Conservation (phyloP, 2,113 vertebrate species). For the Chaetorhynchus papuensis region DNA sequence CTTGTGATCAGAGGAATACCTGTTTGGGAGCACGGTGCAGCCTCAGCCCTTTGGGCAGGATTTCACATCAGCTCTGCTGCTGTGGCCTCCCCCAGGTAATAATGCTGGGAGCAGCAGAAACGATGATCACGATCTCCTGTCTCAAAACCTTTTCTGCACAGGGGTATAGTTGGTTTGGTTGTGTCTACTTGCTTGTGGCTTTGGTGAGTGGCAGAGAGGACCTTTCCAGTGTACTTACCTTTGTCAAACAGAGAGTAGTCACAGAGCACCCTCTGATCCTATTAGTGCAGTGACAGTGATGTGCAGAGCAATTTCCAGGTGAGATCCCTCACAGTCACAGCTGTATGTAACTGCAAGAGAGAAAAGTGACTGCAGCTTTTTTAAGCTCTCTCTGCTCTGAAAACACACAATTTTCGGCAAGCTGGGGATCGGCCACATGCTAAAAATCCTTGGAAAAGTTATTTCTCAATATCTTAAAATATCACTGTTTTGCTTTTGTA, state of each 20-base stretch:
- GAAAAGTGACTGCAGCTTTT: neutral
- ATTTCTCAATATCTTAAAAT: neutral
- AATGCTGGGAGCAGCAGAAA: accelerated
- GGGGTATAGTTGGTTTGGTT: neutral
- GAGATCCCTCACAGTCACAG: neutral
- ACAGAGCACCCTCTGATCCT: neutral
- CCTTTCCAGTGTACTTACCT: neutral
- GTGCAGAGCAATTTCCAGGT: neutral
- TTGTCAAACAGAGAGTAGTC: neutral
- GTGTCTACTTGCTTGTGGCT: neutral
- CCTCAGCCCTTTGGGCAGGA: neutral
- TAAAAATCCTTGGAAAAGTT: neutral
- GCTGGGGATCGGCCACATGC: neutral
- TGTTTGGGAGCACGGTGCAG: neutral
- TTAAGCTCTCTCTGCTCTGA: neutral
- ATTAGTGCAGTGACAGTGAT: neutral
- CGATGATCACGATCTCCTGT: accelerated
- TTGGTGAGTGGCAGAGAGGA: neutral
- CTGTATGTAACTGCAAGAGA: neutral
- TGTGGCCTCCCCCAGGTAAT: neutral
- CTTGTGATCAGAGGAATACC: neutral
- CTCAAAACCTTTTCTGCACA: neutral
- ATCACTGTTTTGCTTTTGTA: neutral
- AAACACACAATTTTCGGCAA: neutral
- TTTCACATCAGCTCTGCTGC: neutral